Base-by-base conservation (phyloP, 1,140 invertebrate species). In the Hirudo medicinalis region DNA sequence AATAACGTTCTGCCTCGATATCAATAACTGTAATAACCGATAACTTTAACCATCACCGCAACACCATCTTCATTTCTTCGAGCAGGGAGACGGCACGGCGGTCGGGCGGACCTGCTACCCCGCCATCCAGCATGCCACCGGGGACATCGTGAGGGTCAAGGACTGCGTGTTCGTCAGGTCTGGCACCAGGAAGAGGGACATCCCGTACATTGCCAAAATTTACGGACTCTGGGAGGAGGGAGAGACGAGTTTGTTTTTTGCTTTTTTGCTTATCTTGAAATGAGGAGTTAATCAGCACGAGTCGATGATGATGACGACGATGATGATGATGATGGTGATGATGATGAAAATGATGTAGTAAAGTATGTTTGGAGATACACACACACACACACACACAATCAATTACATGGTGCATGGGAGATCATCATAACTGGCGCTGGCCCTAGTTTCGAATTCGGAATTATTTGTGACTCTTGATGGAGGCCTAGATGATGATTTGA, bases 181-280 rank as follows among this genome's bases (percentile, higher is more conserved):
- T 76, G 88, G 91, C 75, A 87, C 85, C 76, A 85, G 87, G 75
- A 91, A 89, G 79, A 90, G 87, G 72, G 92, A 95, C 80, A 85
- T 95, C 74, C 94, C 94, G 25, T 97, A 89, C 81, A 90, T 97
- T 70, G 94, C 92, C 36, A 92, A 95, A 84, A 90, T 97, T 72
- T 89, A 90, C 32, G 88, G 90, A 66, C 85, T 97, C 8, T 97
- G 92, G 92, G 91, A 96, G 81, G 92, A 94, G 84, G 90, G 91
- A 11, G 89, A 91, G 68, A 90, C 92, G 82, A 91, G 92, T 94
- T 82, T 84, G 81, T 75, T 67, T 54, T 63, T 74, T 27, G 54
- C 27, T 43, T 54, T 71, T 36, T 67, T 73, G 9, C 17, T 60
- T 32, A 69, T 22, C 68, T 63, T 36, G 69, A 22, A 22, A 32